phyloP scores from a whole-genome alignment of 2,888 invertebrate genomes.

The Oscheius sp. region DNA sequence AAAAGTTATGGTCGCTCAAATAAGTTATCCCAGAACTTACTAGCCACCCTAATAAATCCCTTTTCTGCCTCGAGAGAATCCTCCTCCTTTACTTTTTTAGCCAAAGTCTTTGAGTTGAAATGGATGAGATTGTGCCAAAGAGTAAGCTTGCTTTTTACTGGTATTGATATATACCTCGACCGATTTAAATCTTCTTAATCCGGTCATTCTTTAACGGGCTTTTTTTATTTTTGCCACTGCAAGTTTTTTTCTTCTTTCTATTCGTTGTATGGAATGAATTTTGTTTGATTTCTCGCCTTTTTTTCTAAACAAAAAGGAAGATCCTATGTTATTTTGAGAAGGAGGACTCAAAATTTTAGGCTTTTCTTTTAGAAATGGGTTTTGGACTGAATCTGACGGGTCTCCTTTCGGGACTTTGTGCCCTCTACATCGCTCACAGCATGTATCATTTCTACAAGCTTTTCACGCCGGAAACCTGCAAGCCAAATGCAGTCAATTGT shows the following conservation, averaged over 20 bases:
- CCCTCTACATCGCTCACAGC: slow-evolving; percentile 73
- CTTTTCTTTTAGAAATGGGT: slow-evolving; percentile 34
- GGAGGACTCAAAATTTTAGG: too few relatives aligned
- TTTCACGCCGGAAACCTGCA: slow-evolving; percentile 69
- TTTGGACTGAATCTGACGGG: slow-evolving; percentile 43
- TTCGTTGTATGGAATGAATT: not conserved
- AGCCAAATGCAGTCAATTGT: slow-evolving; percentile 29
- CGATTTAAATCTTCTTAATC: not conserved
- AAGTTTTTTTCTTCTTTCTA: not conserved
- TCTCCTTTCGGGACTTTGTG: slow-evolving; percentile 71
- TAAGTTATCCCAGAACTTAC: too few relatives aligned
- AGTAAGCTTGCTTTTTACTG: too few relatives aligned
- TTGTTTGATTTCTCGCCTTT: not conserved
- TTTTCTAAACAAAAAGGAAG: not conserved
- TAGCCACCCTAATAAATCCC: too few relatives aligned
- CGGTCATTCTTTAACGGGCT: not conserved
- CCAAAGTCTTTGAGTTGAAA: too few relatives aligned
- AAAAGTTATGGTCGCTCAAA: too few relatives aligned
- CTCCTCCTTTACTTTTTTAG: too few relatives aligned
- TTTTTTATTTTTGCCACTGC: not conserved
- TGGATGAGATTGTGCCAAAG: too few relatives aligned
- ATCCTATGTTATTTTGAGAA: too few relatives aligned
- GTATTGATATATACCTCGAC: too few relatives aligned
- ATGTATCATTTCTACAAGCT: slow-evolving; percentile 73
- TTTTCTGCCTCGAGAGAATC: too few relatives aligned